These are phyloP conservation scores for Cervus canadensis DNA, from an alignment of 2,113 vertebrate species.

Conservation along the genomic window DNA sequence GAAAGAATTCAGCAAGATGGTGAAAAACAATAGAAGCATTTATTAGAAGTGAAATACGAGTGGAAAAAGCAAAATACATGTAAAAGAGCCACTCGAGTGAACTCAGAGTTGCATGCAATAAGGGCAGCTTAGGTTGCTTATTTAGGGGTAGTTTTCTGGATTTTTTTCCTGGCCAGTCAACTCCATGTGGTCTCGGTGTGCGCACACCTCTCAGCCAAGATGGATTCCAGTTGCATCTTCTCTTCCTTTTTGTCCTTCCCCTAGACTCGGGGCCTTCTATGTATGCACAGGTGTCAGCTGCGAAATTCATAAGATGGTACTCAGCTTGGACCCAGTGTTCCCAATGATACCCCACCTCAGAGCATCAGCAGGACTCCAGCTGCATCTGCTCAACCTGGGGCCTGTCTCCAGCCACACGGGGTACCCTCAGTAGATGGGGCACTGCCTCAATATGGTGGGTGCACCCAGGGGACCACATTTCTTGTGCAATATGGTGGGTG, in stretches of 20 bases:
- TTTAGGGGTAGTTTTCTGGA: no score
- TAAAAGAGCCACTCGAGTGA: background rate
- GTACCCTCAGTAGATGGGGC: background rate
- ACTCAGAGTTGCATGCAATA: background rate
- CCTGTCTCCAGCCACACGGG: background rate
- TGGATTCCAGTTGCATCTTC: background rate
- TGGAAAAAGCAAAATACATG: background rate
- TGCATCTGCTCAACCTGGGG: background rate
- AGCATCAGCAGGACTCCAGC: background rate
- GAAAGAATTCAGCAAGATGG: background rate
- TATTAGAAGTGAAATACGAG: background rate
- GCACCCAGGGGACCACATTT: background rate
- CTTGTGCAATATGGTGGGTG: background rate
- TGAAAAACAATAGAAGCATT: background rate
- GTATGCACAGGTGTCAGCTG: background rate
- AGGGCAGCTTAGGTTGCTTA: background rate
- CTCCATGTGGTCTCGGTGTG: background rate
- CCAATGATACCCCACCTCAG: background rate
- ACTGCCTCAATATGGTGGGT: background rate
- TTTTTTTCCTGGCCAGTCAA: background rate
- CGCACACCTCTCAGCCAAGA: accelerated
- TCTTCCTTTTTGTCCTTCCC: background rate
- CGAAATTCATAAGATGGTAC: background rate
- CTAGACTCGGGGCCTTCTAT: background rate
- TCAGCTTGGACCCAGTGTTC: background rate